phyloP scores from a whole-genome alignment of 1,140 invertebrate genomes.

The Palaemon carinicauda region DNA sequence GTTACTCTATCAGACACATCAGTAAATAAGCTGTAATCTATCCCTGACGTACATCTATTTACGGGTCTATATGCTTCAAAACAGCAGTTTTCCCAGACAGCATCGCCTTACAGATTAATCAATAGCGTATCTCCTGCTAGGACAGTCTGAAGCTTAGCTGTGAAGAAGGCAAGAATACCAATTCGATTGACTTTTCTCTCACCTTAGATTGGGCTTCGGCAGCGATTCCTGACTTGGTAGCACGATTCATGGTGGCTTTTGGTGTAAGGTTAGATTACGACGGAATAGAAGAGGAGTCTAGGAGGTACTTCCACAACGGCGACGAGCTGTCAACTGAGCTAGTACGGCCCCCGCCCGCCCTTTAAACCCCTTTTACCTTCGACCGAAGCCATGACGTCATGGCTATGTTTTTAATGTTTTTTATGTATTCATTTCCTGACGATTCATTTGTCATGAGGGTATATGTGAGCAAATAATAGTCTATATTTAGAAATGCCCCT shows the following conservation, averaged over 20 bases:
- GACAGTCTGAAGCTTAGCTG: too few relatives aligned
- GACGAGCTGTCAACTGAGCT: not conserved
- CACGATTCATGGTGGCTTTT: conserved; percentile 71
- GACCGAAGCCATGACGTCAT: not conserved
- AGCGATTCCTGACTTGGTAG: conserved; percentile 92
- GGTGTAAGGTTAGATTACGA: not conserved
- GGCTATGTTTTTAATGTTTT: not conserved
- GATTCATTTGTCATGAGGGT: too few relatives aligned
- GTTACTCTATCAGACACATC: too few relatives aligned
- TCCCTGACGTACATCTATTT: too few relatives aligned
- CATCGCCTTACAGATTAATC: too few relatives aligned
- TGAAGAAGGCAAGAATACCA: too few relatives aligned
- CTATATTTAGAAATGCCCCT: too few relatives aligned
- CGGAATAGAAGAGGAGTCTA: not conserved
- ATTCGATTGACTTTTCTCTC: conserved; percentile 63
- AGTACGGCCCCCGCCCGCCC: not conserved
- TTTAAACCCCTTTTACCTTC: conserved; percentile 31
- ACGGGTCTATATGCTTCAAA: too few relatives aligned
- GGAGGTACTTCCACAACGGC: not conserved
- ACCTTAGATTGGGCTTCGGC: conserved; percentile 93
- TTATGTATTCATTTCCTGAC: not conserved
- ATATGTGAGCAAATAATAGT: too few relatives aligned
- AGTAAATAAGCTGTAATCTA: too few relatives aligned
- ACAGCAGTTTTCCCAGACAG: too few relatives aligned
- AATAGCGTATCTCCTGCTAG: too few relatives aligned